These are phyloP conservation scores for Scytalopus superciliaris DNA, from an alignment of 2,113 vertebrate genomes.

Conservation along the genomic window DNA sequence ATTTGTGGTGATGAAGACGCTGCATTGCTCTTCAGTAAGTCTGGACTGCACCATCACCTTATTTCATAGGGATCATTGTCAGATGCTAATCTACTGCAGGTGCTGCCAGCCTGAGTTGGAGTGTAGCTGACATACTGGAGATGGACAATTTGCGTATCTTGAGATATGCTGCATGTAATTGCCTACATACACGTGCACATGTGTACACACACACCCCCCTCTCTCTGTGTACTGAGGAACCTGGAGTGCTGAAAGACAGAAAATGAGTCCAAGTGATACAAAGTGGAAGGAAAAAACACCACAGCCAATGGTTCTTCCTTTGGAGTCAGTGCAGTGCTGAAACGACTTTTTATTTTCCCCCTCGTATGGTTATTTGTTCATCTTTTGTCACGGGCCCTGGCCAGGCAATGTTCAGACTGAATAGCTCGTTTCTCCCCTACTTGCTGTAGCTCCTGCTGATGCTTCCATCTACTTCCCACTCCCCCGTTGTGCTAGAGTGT, in stretches of 20 bases:
- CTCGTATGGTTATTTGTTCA: slow-evolving; percentile 44
- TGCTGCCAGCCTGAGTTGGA: neutral
- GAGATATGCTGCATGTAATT: neutral
- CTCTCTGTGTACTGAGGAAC: neutral
- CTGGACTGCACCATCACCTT: neutral
- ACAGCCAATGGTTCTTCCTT: neutral
- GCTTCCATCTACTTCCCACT: slow-evolving; percentile 1
- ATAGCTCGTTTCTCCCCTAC: neutral
- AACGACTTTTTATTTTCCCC: slow-evolving; percentile 5
- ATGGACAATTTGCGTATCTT: neutral
- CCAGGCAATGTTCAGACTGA: slow-evolving; percentile 27
- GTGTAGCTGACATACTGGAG: neutral
- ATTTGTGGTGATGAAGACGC: neutral
- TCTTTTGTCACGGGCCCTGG: slow-evolving; percentile 48
- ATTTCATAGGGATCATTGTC: neutral
- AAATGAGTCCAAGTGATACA: neutral
- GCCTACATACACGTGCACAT: neutral
- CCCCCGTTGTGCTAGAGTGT: neutral
- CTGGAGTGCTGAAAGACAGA: neutral
- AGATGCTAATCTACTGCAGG: neutral
- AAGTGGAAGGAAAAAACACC: neutral
- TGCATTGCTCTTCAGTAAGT: neutral
- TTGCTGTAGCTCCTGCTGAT: slow-evolving; percentile 47
- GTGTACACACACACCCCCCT: rapidly evolving
- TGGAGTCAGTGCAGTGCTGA: neutral